These are phyloP conservation scores for Arenicola marina DNA, from an alignment of 2,888 invertebrate species.

Conservation along the genomic window DNA sequence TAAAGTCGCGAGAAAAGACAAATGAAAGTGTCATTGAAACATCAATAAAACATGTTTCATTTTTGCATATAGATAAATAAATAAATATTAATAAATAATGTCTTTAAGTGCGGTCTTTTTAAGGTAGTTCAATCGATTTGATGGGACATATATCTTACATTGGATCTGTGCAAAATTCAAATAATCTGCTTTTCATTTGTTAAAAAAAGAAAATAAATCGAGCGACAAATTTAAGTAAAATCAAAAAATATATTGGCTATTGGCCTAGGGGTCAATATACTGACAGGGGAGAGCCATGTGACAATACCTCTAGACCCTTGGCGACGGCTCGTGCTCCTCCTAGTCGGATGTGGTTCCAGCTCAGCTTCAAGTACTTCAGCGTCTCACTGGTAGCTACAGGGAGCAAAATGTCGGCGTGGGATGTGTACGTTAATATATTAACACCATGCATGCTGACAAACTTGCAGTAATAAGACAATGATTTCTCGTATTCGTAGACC, in stretches of 20 bases:
- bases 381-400: not conserved
- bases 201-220: no score
- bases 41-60: not conserved
- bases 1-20: no score
- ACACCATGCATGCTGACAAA: not conserved
- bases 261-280: no score
- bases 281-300: no score
- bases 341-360: not conserved
- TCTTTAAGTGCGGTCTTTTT: no score
- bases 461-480: not conserved
- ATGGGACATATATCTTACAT: no score
- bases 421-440: not conserved
- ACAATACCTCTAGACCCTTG: conserved; percentile 2
- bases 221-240: no score
- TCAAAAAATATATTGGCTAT: no score
- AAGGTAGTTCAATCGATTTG: no score
- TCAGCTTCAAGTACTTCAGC: not conserved
- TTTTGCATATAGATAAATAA: not conserved
- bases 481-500: not conserved
- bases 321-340: not conserved
- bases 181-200: no score
- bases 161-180: no score
- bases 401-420: not conserved
- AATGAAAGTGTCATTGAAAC: not conserved
- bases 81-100: not conserved